These are phyloP conservation scores for Eupithecia subfuscata DNA, from an alignment of 2,888 invertebrate genomes.

Conservation along the genomic window DNA sequence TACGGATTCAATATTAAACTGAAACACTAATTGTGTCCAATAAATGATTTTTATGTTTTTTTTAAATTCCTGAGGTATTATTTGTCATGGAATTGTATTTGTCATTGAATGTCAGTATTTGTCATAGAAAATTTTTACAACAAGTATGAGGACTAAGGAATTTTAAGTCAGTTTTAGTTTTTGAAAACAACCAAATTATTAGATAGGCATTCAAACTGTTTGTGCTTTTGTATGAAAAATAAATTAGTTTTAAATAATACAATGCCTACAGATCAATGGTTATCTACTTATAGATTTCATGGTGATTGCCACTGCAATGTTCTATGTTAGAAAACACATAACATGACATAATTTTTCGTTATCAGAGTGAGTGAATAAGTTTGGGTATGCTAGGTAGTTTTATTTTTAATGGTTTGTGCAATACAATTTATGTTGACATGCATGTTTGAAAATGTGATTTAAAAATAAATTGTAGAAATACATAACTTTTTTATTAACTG, in stretches of 20 bases:
- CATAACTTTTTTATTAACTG: background rate
- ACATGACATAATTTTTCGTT: slow-evolving; percentile 1
- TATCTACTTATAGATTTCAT: background rate
- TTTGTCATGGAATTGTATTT: no score
- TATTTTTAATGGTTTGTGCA: slow-evolving; percentile 12
- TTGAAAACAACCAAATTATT: no score
- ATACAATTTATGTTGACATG: slow-evolving; percentile 4
- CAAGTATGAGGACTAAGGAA: no score
- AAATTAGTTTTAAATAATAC: background rate
- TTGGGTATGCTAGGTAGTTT: background rate
- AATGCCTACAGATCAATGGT: background rate
- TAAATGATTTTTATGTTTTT: no score
- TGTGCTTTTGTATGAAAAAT: background rate
- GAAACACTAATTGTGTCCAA: no score
- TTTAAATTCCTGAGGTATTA: no score
- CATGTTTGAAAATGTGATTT: slow-evolving; percentile 7
- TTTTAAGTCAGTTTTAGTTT: no score
- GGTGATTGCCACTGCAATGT: background rate
- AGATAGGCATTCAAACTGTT: background rate
- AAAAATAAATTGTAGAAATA: background rate
- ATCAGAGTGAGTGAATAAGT: background rate
- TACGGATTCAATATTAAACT: no score
- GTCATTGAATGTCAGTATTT: no score
- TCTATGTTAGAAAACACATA: background rate
- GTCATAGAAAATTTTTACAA: no score